Evolutionary conservation across 1,140 invertebrate species (phyloP), one percentile per base, ranked within the genome.

Genomic region (Lithobius niger): DNA sequence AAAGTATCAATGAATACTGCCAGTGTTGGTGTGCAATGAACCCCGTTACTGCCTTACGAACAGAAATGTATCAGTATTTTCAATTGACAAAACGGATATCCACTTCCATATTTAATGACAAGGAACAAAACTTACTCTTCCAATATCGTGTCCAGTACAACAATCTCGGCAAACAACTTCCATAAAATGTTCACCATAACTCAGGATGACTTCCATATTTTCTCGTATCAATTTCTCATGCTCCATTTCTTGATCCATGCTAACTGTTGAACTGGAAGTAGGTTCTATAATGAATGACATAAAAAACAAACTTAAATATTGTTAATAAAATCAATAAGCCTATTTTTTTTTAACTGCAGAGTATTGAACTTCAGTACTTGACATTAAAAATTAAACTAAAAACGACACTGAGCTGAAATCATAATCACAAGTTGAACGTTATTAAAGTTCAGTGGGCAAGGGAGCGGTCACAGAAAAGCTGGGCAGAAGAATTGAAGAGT

Each of bases 71-170:
- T n/a, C n/a, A n/a, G n/a, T n/a, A n/a, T n/a, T n/a, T n/a, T n/a
- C n/a, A n/a, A 50, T 25, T 26, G 15, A n/a, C 4, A 56, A 25
- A 4, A 58, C 6, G 26, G 18, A 1, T n/a, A 36, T 15, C 15
- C 26, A 52, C 13, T 48, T 19, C 6, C 43, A 59, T 40, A 31
- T 49, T 27, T 3, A 21, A n/a, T n/a, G n/a, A n/a, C n/a, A n/a
- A n/a, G n/a, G n/a, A n/a, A n/a, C n/a, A 36, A 36, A 10, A 65
- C 65, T 64, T 59, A 77, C 75, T 64, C 88, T 82, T 64, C 86
- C 89, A 19, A 93, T 81, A 63, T 93, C 86, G 65, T 92, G 87
- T 0, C 87, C 86, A 15, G 83, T 83, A 6, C 87, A 85, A 56
- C 84, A 87, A 71, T 93, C 90, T 54, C 84, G 78, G 62, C 86